phyloP scores from a whole-genome alignment of 2,888 invertebrate genomes.

The Onthophagus sagittarius region DNA sequence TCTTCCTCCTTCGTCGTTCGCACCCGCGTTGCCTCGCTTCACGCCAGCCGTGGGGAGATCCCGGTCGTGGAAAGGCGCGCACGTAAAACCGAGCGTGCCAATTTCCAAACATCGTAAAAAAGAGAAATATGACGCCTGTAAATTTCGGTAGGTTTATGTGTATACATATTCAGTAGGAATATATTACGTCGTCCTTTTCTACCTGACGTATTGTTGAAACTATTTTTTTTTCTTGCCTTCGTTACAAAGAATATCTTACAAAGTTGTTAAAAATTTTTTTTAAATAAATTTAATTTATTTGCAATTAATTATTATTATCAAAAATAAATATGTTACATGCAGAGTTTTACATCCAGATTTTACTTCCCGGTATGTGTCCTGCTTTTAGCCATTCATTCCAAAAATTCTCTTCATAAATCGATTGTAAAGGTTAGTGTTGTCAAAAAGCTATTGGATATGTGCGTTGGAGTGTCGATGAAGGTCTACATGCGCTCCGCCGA shows the following conservation, averaged over 20 bases:
- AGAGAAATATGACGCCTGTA: constrained; percentile 7
- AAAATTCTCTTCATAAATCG: no score
- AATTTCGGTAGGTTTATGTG: background rate
- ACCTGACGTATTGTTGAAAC: background rate
- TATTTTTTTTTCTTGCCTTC: background rate
- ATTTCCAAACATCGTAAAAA: constrained; percentile 10
- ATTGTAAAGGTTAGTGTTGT: no score
- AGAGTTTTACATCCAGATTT: no score
- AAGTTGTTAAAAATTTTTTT: background rate
- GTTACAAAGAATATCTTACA: background rate
- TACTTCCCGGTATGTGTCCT: no score
- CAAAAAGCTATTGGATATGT: no score
- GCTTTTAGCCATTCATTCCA: no score
- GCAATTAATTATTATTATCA: no score
- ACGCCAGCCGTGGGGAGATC: background rate
- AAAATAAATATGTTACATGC: no score
- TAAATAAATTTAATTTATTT: no score
- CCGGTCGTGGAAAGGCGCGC: background rate
- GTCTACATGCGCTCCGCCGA: no score
- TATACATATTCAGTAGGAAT: background rate
- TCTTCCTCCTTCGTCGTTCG: no score
- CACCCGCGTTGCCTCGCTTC: background rate
- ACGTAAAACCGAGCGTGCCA: background rate
- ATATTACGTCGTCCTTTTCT: background rate
- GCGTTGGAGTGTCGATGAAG: no score